phyloP scores from a whole-genome alignment of 2,797 vertebrate genomes.

The Sarcoramphus papa region DNA sequence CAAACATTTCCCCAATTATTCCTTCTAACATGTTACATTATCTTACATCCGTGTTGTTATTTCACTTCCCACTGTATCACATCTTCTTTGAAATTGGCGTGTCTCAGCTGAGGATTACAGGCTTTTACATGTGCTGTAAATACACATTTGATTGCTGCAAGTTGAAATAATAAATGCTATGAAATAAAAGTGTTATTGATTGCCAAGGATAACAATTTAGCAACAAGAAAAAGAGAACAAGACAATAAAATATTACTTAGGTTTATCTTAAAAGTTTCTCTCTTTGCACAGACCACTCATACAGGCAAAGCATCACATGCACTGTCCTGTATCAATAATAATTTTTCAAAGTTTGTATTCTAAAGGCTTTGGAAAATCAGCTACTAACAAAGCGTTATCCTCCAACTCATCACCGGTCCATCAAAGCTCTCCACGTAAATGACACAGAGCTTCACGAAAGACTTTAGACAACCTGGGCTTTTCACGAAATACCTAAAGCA shows the following conservation, averaged over 20 bases:
- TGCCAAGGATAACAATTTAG: background rate
- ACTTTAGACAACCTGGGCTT: background rate
- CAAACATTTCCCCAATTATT: background rate
- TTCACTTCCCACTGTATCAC: background rate
- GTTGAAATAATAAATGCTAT: background rate
- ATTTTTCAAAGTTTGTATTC: background rate
- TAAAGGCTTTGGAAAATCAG: background rate
- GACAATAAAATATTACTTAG: background rate
- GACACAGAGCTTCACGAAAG: background rate
- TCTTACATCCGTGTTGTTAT: background rate
- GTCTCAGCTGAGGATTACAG: background rate
- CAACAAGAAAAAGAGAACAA: background rate
- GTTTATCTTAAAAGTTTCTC: background rate
- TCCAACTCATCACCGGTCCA: fast-evolving
- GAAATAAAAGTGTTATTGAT: background rate
- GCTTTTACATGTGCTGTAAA: background rate
- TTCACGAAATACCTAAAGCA: background rate
- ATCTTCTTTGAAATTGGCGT: background rate
- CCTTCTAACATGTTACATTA: background rate
- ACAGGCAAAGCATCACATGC: background rate
- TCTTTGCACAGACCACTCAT: background rate
- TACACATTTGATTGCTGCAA: background rate
- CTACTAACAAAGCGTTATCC: background rate
- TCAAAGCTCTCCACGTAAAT: background rate
- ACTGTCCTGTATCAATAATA: background rate